These are phyloP conservation scores for Drosophila quadrilineata DNA, from an alignment of 1,140 invertebrate genomes.

Conservation along the genomic window DNA sequence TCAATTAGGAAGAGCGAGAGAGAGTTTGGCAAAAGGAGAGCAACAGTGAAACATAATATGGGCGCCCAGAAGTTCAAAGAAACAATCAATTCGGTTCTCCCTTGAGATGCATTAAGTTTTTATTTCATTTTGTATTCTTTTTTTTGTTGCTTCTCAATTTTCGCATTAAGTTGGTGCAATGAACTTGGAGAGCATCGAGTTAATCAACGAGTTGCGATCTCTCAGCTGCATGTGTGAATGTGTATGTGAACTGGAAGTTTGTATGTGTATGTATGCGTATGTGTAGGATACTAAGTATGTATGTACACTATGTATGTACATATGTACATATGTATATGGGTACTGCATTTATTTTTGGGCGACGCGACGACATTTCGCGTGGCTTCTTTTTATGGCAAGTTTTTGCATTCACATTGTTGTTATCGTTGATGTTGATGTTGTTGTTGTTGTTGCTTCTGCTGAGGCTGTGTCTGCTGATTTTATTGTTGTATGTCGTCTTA, in stretches of 20 bases:
- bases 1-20: neutral
- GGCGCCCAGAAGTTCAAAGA: constrained; percentile 34
- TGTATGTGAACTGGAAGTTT: neutral
- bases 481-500: constrained; percentile 47
- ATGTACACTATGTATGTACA: constrained; percentile 3
- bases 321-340: constrained; percentile 30
- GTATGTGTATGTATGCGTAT: constrained; percentile 6
- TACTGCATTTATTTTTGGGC: constrained; percentile 76
- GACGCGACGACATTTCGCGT: constrained; percentile 47
- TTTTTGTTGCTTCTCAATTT: constrained; percentile 46
- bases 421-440: constrained; percentile 6
- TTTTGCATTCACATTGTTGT: constrained; percentile 58
- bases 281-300: constrained; percentile 48
- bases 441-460: constrained; percentile 1
- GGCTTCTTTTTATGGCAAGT: constrained; percentile 71
- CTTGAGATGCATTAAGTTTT: no score
- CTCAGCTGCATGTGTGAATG: constrained; percentile 8
- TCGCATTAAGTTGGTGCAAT: constrained; percentile 56
- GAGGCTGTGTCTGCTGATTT: constrained; percentile 18
- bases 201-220: constrained; percentile 58
- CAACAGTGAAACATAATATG: constrained; percentile 22
- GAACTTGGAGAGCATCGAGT: constrained; percentile 53
- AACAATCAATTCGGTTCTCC: constrained; percentile 28
- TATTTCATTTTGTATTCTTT: constrained; percentile 10
- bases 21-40: constrained; percentile 4